Base-by-base conservation (phyloP, 2,113 vertebrate genomes). In the Suncus etruscus region DNA sequence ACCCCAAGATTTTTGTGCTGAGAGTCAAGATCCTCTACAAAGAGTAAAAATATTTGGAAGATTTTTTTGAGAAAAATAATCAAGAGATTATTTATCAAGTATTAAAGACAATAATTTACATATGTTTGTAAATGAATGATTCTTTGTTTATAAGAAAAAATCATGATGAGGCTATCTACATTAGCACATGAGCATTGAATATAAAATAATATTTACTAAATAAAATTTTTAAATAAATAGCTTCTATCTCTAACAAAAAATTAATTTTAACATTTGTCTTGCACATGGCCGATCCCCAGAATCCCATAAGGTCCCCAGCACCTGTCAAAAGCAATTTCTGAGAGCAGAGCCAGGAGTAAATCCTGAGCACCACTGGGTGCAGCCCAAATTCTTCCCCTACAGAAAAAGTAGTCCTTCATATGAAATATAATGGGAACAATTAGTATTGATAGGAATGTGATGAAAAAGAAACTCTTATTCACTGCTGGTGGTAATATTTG, bases 211-310 rank as follows among this genome's bases (percentile, higher is more conserved):
- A 39, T 39, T 39, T 39, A 39, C 39, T 39, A 39, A 95, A 91
- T 10, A 3, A 90, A 79, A 88, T 97, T 61, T 96, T 93, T 61
- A 93, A 74, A 16, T 22, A 32, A 61, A 85, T 0, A 78, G 10
- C 81, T 94, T 82, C 65, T 92, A 0, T 39, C 7, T 80, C 16
- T 81, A 58, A 72, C 9, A 73, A 66, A 90, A 92, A 94, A 83
- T 66, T 83, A 25, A 79, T 54, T 91, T 87, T 91, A 91, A 7
- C 51, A 54, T 54, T 54, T 54, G 51, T 7, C 51, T 54, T 54
- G 51, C 51, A 54, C 51, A 4, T 10, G 51, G 51, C 15, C 15
- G 7, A 15, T 12, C 15, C 51, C 15, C 51, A 10, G 51, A 54
- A 54, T 54, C 15, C 51, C 7, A 54, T 10, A 54, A 12, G 51